phyloP scores from a whole-genome alignment of 2,113 vertebrate genomes.

The Lagenorhynchus albirostris region DNA sequence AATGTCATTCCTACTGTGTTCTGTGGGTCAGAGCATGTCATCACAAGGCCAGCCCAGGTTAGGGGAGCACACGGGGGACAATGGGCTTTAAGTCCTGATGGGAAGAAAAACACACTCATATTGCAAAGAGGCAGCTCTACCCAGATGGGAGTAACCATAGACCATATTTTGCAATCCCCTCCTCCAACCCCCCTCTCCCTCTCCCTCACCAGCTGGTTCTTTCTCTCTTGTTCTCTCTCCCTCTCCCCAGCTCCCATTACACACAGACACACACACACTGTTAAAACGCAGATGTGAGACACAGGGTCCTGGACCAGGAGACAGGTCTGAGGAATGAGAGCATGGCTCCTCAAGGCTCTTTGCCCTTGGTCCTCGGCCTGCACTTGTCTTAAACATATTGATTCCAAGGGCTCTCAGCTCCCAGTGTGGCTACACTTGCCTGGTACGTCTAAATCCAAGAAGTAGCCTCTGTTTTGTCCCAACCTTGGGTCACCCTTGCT shows the following conservation, averaged over 20 bases:
- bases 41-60: neutral
- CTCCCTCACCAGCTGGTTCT: neutral
- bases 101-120: too few relatives aligned
- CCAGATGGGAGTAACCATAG: accelerated
- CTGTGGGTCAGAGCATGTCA: accelerated
- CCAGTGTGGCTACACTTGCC: neutral
- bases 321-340: neutral
- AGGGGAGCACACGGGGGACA: accelerated
- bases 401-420: too few relatives aligned
- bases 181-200: neutral
- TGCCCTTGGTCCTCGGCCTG: neutral
- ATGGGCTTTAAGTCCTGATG: accelerated
- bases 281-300: neutral
- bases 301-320: neutral
- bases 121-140: neutral
- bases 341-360: neutral
- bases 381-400: neutral
- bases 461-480: too few relatives aligned
- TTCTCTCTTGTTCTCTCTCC: neutral
- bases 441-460: neutral
- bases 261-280: neutral
- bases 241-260: neutral
- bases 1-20: accelerated
- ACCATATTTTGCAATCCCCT: neutral
- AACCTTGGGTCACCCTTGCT: too few relatives aligned